Evolutionary conservation across 2,113 vertebrate genomes (phyloP).

Genomic region (Tragelaphus strepsiceros): DNA sequence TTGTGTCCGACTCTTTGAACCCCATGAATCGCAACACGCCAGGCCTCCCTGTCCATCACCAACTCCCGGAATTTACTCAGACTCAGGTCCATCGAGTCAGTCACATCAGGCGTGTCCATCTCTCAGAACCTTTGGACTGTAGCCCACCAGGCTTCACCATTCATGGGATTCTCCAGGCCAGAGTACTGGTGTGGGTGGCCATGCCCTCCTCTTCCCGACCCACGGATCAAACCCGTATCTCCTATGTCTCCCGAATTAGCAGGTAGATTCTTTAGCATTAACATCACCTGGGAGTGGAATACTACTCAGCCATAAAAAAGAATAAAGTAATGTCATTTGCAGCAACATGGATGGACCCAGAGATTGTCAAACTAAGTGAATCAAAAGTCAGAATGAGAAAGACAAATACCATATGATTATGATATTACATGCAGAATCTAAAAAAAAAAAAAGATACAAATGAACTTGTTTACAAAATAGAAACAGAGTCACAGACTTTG

Average conservation of each 20-base stretch:
- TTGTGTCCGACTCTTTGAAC: no score
- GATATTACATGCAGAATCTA: neutral
- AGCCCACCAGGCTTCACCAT: neutral
- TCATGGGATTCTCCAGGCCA: neutral
- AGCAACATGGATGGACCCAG: neutral
- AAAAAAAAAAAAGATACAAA: neutral
- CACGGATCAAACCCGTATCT: fast-evolving
- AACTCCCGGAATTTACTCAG: no score
- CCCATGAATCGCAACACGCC: no score
- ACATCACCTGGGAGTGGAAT: neutral
- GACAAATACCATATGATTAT: neutral
- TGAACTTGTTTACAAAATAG: neutral
- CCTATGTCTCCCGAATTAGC: neutral
- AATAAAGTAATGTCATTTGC: neutral
- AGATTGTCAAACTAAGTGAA: neutral
- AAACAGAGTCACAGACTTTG: neutral
- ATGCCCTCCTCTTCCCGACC: neutral
- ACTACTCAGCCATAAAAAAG: neutral
- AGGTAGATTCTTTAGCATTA: neutral
- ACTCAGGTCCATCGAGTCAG: neutral
- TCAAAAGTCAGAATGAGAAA: neutral
- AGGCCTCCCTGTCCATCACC: no score
- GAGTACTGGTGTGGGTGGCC: neutral
- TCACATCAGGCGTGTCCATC: neutral
- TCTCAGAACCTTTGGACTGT: neutral